A percentile compares a stretch with the other conserved stretches of the same genome.
Conservation (phyloP, 2,888 invertebrate species). For the Melieria omissa region DNA sequence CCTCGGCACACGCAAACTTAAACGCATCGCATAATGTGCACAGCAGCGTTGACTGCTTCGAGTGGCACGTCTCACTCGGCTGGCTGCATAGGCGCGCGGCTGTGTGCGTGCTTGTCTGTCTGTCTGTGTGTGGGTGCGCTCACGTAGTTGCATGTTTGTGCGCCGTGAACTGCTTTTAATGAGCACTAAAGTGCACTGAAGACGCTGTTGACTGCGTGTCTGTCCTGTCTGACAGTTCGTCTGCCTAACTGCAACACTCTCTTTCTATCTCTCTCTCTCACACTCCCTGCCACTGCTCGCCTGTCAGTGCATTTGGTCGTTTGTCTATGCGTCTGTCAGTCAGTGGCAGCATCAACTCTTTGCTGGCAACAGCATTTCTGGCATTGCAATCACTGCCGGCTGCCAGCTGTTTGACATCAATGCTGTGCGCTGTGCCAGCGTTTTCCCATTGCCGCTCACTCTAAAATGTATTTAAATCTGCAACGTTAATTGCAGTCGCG, state of each 20-base stretch:
- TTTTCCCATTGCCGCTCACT: too few relatives aligned
- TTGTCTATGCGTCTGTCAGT: slow-evolving; percentile 4
- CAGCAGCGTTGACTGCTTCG: too few relatives aligned
- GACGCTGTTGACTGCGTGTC: not conserved
- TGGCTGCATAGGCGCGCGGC: not conserved
- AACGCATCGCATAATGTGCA: too few relatives aligned
- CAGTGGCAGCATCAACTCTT: slow-evolving; percentile 3
- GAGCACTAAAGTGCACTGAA: slow-evolving; percentile 19
- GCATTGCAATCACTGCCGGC: not conserved
- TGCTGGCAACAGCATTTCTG: not conserved
- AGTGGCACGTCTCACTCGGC: too few relatives aligned
- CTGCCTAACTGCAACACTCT: too few relatives aligned
- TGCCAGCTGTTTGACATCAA: slow-evolving; percentile 8
- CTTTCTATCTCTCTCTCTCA: too few relatives aligned
- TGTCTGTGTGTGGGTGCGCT: not conserved
- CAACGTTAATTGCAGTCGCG: slow-evolving; percentile 56
- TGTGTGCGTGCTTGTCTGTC: not conserved
- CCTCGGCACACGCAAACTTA: too few relatives aligned
- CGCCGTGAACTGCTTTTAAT: slow-evolving; percentile 8
- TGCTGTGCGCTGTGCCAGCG: too few relatives aligned
- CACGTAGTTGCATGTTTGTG: not conserved
- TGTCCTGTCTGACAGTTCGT: too few relatives aligned
- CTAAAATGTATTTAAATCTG: slow-evolving; percentile 48
- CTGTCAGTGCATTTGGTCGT: slow-evolving; percentile 2
- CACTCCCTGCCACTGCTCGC: too few relatives aligned